Base-by-base conservation (phyloP, 2,113 vertebrate species). In the Myotis lucifugus region DNA sequence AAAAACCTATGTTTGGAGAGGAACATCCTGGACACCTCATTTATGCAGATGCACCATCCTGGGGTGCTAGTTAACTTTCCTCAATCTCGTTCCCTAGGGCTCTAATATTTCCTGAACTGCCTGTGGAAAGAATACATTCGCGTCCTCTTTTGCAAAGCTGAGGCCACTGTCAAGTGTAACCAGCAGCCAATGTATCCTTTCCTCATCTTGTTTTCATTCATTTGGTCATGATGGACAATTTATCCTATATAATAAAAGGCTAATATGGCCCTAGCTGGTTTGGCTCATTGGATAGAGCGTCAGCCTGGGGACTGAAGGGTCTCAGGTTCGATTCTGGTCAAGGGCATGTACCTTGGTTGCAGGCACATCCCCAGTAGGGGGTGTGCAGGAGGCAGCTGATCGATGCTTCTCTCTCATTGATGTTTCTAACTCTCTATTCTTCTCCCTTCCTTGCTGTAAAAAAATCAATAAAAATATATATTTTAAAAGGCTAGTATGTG, bases 51-150 rank as follows among this genome's bases (percentile, higher is more conserved):
- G 42, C 2, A 8, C 37, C 77, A 18, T 18, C 1, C 8, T 0
- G 40, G 81, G 37, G 29, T 21, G 54, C 83, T 15, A 34, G 52
- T 76, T n/a, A 61, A 69, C 77, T 25, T 78, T 18, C 32, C 27
- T 52, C 32, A 14, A 3, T 27, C 64, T 77, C 67, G 52, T 93
- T 93, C 86, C 59, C 54, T 11, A 50, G 78, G 23, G 0, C 15
- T 56, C 74, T 76, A 18, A 23, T 18, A 5, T 64, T 64, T 74
- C 8, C 1, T 40, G n/a, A 50, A 32, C 29, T 3, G 9, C 74
- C 0, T n/a, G 72, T 14, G 25, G 34, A 69, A 46, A 69, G 6
- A 2, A 1, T 66, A 11, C 19, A 25, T 8, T 23, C 8, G 0
- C 2, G 25, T 37, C 0, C 4, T 2, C 67, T 67, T 88, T 76